phyloP scores from a whole-genome alignment of 1,140 invertebrate genomes.

The Drosophila triauraria region DNA sequence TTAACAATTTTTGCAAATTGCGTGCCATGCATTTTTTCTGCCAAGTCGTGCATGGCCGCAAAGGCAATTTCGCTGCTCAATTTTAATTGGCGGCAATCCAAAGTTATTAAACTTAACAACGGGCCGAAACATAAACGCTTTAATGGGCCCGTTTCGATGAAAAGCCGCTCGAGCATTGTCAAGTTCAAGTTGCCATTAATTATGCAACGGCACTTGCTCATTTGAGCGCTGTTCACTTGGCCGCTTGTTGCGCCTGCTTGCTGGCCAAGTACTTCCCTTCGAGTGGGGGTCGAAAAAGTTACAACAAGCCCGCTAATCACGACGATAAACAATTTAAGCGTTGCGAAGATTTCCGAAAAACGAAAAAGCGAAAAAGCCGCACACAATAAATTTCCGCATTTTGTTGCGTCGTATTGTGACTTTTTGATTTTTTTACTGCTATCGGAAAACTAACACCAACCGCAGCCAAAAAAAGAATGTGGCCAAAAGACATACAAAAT shows the following conservation, averaged over 20 bases:
- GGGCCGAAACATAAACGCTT: constrained; percentile 43
- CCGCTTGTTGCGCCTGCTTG: constrained; percentile 20
- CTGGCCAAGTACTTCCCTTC: constrained; percentile 11
- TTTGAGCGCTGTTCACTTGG: constrained; percentile 7
- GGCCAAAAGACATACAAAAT: constrained; percentile 66
- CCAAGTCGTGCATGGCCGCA: constrained; percentile 53
- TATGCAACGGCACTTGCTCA: constrained; percentile 63
- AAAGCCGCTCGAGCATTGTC: constrained; percentile 58
- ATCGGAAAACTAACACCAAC: constrained; percentile 67
- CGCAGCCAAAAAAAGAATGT: constrained; percentile 56
- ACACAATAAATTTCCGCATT: constrained; percentile 82
- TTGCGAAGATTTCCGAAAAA: constrained; percentile 74
- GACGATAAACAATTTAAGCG: constrained; percentile 78
- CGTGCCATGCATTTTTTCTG: constrained; percentile 71
- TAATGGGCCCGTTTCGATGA: constrained; percentile 55
- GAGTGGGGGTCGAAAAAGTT: constrained; percentile 58
- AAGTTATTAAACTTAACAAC: constrained; percentile 79
- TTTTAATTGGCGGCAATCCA: constrained; percentile 75
- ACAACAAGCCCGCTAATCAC: constrained; percentile 74
- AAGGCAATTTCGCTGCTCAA: constrained; percentile 56
- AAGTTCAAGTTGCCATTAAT: constrained; percentile 79
- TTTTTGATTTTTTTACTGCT: constrained; percentile 50
- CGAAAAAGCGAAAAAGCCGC: constrained; percentile 14
- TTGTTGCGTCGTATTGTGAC: constrained; percentile 43
- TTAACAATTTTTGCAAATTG: constrained; percentile 58